Percentiles rank a stretch among this genome's conserved stretches.
phyloP scores from a whole-genome alignment of 2,797 vertebrate genomes.

The Okamejei kenojei region DNA sequence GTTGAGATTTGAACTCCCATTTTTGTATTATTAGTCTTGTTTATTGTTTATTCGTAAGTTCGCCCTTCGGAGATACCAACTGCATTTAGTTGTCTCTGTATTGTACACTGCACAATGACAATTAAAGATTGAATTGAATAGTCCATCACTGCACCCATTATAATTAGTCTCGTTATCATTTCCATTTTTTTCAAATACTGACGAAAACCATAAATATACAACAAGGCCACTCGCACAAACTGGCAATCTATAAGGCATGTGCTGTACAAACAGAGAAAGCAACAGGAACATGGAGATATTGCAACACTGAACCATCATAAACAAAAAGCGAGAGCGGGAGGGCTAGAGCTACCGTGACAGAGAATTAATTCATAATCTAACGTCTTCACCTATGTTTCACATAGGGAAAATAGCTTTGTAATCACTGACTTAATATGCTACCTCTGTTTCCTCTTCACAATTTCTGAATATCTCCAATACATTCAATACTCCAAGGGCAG shows the following conservation, averaged over 20 bases:
- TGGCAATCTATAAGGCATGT: background rate
- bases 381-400: background rate
- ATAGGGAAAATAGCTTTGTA: background rate
- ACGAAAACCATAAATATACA: background rate
- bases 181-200: background rate
- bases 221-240: background rate
- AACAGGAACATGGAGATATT: too few species aligned
- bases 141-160: too few species aligned
- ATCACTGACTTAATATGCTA: background rate
- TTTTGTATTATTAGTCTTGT: too few species aligned
- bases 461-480: background rate
- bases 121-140: too few species aligned
- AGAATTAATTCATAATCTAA: background rate
- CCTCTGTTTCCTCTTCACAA: background rate
- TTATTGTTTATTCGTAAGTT: too few species aligned
- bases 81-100: too few species aligned
- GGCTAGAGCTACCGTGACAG: background rate
- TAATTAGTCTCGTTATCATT: background rate
- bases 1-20: too few species aligned
- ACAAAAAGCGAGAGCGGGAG: too few species aligned
- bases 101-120: too few species aligned
- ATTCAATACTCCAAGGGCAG: background rate
- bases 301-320: background rate
- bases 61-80: too few species aligned
- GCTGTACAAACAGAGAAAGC: background rate